Evolutionary conservation across 2,113 vertebrate species (phyloP).

Genomic region (Pollimyrus isidori): DNA sequence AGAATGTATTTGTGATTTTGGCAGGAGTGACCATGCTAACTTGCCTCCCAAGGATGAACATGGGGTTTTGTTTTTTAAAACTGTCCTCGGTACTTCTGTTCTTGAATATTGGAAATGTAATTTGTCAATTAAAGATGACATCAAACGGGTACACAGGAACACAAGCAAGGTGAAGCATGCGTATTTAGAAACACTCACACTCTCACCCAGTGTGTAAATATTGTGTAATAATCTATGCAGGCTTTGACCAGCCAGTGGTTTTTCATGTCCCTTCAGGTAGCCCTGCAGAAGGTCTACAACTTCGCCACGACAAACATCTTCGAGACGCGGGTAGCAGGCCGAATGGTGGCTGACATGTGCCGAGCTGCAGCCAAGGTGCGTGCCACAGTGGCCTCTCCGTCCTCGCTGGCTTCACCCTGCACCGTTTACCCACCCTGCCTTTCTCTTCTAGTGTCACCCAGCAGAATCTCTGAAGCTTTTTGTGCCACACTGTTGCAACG

Average conservation of each 20-base stretch:
- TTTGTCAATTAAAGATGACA: neutral
- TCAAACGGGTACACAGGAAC: neutral
- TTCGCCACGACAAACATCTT: constrained; percentile 96
- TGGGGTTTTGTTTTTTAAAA: neutral
- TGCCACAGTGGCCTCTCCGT: neutral
- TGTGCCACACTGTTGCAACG: constrained; percentile 88
- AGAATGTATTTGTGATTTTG: neutral
- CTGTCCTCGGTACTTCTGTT: neutral
- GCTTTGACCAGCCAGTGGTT: constrained; percentile 9
- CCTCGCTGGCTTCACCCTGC: neutral
- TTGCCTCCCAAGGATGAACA: neutral
- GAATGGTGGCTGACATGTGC: constrained; percentile 98
- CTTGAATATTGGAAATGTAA: neutral
- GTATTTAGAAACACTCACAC: neutral
- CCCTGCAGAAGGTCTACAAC: constrained; percentile 92
- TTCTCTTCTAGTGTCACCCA: constrained; percentile 77
- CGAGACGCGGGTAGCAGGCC: constrained; percentile 91
- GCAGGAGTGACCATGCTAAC: neutral
- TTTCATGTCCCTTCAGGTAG: constrained; percentile 65
- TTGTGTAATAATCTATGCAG: neutral
- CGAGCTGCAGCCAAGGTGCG: constrained; percentile 88
- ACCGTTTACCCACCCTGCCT: constrained; percentile 23
- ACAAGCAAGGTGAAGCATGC: neutral
- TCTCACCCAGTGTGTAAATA: neutral
- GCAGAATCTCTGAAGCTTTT: constrained; percentile 87